Base-by-base conservation (phyloP, 2,113 vertebrate genomes). In the Collichthys lucidus region DNA sequence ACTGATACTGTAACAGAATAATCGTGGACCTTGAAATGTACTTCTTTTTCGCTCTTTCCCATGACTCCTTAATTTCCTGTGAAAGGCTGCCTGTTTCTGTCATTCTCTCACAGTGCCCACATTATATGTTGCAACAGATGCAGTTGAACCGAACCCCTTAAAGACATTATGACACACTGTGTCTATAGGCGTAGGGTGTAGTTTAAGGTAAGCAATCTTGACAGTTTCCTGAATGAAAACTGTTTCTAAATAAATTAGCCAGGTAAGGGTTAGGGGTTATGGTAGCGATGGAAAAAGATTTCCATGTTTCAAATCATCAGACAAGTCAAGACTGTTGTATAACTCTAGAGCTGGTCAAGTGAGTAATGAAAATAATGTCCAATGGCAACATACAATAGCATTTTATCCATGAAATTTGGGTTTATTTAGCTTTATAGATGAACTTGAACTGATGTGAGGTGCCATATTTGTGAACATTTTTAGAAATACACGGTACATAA, bases 61-160 rank as follows among this genome's bases (percentile, higher is more conserved):
- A 66, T 47, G 67, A 70, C 29, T 62, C 19, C 46, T 62, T 52
- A 17, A 52, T 52, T 61, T 52, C 47, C 57, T 40, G 26, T 60
- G n/a, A 7, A 15, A 17, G 49, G 4, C 56, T 61, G 22, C 20
- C 44, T 74, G 57, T 62, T 74, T 52, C 26, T 62, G 46, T 24
- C 59, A 62, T 74, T 44, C 19, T 22, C 57, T 50, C 19, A 35
- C 44, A 60, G 11, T 61, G 56, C 17, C 35, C 46, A 20, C 57
- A 42, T 22, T n/a, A 12, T n/a, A 8, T 49, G 8, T 3, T 8
- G n/a, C 59, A 26, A n/a, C 35, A 35, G 46, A 40, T 40, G 29
- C n/a, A 47, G 61, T 24, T 49, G 26, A 62, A 55, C 47, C 2
- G 9, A 64, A 53, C 44, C 10, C 47, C 60, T 55, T 29, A 63